Base-by-base conservation (phyloP, 2,797 vertebrate species). In the Chelidonichthys spinosus region DNA sequence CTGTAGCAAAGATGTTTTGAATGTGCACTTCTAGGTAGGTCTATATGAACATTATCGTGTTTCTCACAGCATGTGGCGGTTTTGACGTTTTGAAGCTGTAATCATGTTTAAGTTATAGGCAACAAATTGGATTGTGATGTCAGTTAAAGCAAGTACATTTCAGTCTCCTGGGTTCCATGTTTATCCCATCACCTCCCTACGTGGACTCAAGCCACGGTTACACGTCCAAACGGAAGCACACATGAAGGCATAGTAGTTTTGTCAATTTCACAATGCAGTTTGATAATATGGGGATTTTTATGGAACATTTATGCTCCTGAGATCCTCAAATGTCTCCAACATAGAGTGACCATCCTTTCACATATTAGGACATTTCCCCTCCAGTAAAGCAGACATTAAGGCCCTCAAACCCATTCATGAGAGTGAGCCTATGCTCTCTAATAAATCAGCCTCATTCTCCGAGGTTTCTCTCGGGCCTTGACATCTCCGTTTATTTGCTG, bases 401-500 rank as follows among this genome's bases (percentile, higher is more conserved):
- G 67, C 59, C 54, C 44, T 64, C 25, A 36, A 86, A 56, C 55
- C 55, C 32, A 33, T 68, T 78, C 53, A 77, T 71, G 54, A 87
- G 62, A 77, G 25, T 81, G 52, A 74, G 65, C 82, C 67, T 76
- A 52, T 56, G 46, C 79, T 60, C 70, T 82, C 65, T 69, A 66
- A 88, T 86, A 77, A 82, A 86, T 81, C 63, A 64, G 63, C 62
- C 46, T 72, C 15, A 63, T 68, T 81, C 72, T 76, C 64, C 11
- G 11, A 56, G 71, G 25, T 68, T 59, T 61, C 69, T 88, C 61
- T 68, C 7, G 36, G 82, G 77, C 72, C 69, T 72, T 47, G 40
- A 79, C 82, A 75, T 80, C 75, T 71, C 36, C 2, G 72, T 81
- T 86, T 89, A 89, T 90, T 85, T 92, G 84, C 78, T 63, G 64